Evolutionary conservation across 2,888 invertebrate species (phyloP).

Genomic region (Poecilobothrus nobilitatus): DNA sequence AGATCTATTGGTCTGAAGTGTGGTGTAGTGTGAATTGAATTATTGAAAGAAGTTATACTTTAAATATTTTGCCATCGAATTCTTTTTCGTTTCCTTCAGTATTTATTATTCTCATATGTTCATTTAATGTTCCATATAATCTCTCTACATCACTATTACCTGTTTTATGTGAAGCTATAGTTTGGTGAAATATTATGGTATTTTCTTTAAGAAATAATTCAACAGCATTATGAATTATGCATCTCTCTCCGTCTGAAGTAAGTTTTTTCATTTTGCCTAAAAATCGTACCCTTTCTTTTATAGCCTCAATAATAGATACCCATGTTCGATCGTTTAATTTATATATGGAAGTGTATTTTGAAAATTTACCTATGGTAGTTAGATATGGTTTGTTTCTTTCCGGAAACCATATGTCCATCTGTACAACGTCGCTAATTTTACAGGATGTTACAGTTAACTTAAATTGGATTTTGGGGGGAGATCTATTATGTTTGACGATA

Average conservation of each 20-base stretch:
- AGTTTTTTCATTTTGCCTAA: constrained; percentile 15
- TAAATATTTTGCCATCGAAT: not conserved
- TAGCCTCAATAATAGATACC: constrained; percentile 10
- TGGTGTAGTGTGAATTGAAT: constrained; percentile 9
- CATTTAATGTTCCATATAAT: constrained; percentile 17
- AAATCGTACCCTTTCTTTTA: constrained; percentile 13
- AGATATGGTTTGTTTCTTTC: no score
- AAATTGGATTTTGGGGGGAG: no score
- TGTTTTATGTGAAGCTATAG: constrained; percentile 16
- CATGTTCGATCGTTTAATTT: constrained; percentile 14
- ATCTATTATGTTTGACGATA: no score
- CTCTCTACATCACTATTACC: constrained; percentile 19
- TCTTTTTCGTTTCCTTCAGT: not conserved
- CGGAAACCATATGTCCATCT: constrained; percentile 16
- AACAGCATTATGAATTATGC: constrained; percentile 13
- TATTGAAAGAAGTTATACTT: constrained; percentile 10
- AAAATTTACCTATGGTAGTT: constrained; percentile 16
- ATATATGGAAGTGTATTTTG: constrained; percentile 10
- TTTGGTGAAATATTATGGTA: constrained; percentile 13
- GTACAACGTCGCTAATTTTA: constrained; percentile 13
- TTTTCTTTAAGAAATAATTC: constrained; percentile 15
- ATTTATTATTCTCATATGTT: constrained; percentile 18
- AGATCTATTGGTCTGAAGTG: constrained; percentile 9
- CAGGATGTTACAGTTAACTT: constrained; percentile 8
- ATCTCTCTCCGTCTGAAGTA: constrained; percentile 9